Conservation (phyloP, 2,113 vertebrate species). For the Lagopus leucura region DNA sequence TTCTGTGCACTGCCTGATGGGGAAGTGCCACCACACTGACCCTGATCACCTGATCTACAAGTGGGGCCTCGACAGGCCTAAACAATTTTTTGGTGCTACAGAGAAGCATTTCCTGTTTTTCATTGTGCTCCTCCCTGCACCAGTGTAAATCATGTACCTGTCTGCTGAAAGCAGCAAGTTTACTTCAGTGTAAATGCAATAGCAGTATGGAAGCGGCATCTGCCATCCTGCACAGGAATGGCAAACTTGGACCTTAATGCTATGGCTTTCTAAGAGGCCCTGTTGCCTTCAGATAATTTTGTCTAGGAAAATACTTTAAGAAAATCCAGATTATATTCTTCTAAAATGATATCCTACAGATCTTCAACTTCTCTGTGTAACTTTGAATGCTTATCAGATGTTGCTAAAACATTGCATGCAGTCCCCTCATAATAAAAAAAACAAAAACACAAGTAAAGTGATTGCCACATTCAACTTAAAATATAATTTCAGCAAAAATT, state of each 20-base stretch:
- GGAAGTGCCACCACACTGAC: background rate
- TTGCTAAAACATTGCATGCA: background rate
- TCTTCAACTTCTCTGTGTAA: background rate
- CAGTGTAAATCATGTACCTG: background rate
- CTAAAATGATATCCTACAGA: background rate
- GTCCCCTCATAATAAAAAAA: background rate
- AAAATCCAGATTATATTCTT: background rate
- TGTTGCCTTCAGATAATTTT: background rate
- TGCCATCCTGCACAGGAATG: background rate
- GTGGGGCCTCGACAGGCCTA: background rate
- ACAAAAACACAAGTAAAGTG: background rate
- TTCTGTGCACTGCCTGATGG: background rate
- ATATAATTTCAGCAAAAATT: background rate
- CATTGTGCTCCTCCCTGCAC: background rate
- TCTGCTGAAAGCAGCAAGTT: background rate
- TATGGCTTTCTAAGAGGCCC: background rate
- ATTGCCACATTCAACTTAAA: constrained; percentile 7
- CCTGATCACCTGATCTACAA: background rate
- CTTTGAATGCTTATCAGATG: background rate
- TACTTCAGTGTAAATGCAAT: background rate
- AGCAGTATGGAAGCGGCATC: background rate
- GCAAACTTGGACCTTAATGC: background rate
- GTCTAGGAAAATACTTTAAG: background rate
- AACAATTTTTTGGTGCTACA: background rate
- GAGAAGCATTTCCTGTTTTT: background rate